Percentiles rank a stretch among this genome's conserved stretches.
Conservation (phyloP, 2,888 invertebrate genomes). For the Euphydryas editha region DNA sequence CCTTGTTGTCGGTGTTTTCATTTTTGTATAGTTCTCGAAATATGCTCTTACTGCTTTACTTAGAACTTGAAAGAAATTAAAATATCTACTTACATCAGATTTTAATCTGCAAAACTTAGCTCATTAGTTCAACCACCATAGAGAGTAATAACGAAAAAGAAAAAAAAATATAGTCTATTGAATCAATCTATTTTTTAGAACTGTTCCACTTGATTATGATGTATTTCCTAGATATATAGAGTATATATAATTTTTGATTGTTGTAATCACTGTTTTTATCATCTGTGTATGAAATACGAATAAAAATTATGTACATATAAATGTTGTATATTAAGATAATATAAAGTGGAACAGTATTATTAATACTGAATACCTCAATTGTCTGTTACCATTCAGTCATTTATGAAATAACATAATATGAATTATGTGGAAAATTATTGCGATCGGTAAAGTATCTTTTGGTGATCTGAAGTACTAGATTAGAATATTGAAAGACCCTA, state of each 20-base stretch:
- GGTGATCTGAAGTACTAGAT: constrained; percentile 26
- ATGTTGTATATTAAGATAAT: constrained; percentile 48
- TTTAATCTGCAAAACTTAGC: neutral
- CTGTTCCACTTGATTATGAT: constrained; percentile 49
- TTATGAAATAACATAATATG: constrained; percentile 15
- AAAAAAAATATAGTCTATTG: constrained; percentile 23
- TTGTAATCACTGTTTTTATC: constrained; percentile 25
- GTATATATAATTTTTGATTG: constrained; percentile 31
- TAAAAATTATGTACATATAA: constrained; percentile 43
- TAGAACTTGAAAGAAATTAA: constrained; percentile 2
- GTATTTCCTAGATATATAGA: constrained; percentile 23
- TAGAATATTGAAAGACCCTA: constrained; percentile 1
- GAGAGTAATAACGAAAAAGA: neutral
- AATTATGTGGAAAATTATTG: constrained; percentile 24
- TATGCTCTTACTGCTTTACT: constrained; percentile 13
- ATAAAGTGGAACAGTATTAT: constrained; percentile 63
- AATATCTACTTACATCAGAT: constrained; percentile 3
- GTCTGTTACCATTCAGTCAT: constrained; percentile 61
- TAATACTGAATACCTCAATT: constrained; percentile 60
- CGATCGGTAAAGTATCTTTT: constrained; percentile 38
- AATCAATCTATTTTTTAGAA: constrained; percentile 49
- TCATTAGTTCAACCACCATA: neutral
- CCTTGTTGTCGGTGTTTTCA: constrained; percentile 24
- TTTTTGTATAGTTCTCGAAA: constrained; percentile 14
- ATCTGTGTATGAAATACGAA: constrained; percentile 11